Base-by-base conservation (phyloP, 2,888 invertebrate species). In the Scaptomyza parva region DNA sequence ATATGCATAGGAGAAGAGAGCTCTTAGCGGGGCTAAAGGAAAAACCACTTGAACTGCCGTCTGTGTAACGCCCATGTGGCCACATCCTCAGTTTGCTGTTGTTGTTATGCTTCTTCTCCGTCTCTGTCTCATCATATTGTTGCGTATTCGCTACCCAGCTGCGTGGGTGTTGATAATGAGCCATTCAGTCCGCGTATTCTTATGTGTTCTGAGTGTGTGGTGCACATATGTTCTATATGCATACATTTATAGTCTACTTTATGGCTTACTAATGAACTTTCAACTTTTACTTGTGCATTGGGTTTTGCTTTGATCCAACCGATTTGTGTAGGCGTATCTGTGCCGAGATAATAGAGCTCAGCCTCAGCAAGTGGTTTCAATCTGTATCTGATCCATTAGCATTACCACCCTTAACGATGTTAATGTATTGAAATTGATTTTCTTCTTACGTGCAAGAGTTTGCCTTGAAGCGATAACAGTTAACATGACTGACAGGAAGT, bases 191-290 rank as follows among this genome's bases (percentile, higher is more conserved):
- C 45, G 66, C 53, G 40, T 63, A 30, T 45, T 35, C 44, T 18
- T 26, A 51, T 60, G 33, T 58, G 41, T 53, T 11, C 17, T 20
- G 43, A n/a, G 39, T 53, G 40, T 67, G 47, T 61, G 66, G 30
- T 28, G 62, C 68, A 54, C 79, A 74, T 65, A 66, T 77, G 70
- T 44, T 70, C 44, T 55, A 51, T 62, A 57, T 65, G 65, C 80
- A 66, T 64, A 68, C 77, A 83, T 83, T 83, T 83, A 83, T 83
- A 79, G 82, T 86, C 86, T 79, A 64, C 88, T 85, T 87, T 82
- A 86, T 79, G 88, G 82, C 86, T 88, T 82, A 82, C 88, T 82
- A 82, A 82, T 82, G 82, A 82, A 82, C 82, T 82, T 82, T 88
- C 88, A 86, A 79, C 82, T 86, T 86, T 84, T 69, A 60, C 45